Conservation (phyloP, 2,113 vertebrate genomes). For the Ceuthmochares aereus region DNA sequence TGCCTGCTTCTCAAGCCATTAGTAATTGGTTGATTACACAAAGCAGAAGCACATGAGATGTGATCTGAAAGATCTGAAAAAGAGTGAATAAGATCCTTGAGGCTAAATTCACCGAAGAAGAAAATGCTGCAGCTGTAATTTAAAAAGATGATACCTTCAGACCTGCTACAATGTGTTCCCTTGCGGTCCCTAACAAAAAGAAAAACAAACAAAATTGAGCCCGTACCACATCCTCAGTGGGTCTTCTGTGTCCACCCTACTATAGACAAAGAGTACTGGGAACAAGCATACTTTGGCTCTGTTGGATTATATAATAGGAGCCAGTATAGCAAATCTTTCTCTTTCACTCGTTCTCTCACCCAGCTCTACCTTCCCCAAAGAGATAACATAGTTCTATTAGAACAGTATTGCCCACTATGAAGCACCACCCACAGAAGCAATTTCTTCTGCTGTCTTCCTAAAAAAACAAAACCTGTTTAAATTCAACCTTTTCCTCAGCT, state of each 20-base stretch:
- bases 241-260: not conserved
- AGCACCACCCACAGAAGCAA: not conserved
- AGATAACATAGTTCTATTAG: not conserved
- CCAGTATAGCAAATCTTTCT: not conserved
- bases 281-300: not conserved
- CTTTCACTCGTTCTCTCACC: not conserved
- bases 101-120: slow-evolving; percentile 1
- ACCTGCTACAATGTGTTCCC: not conserved
- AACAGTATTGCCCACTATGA: not conserved
- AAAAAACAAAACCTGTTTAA: not conserved
- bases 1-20: not conserved
- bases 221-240: fast-evolving
- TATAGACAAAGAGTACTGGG: not conserved
- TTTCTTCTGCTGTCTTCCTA: not conserved
- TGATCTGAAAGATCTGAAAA: not conserved
- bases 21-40: slow-evolving; percentile 28
- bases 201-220: not conserved
- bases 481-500: not conserved
- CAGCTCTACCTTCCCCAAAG: not conserved
- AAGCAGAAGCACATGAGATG: slow-evolving; percentile 14
- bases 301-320: not conserved
- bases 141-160: not conserved
- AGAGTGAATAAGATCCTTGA: not conserved
- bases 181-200: not conserved
- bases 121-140: not conserved